Evolutionary conservation across 2,888 invertebrate species (phyloP).

Genomic region (Parochlus steinenii): DNA sequence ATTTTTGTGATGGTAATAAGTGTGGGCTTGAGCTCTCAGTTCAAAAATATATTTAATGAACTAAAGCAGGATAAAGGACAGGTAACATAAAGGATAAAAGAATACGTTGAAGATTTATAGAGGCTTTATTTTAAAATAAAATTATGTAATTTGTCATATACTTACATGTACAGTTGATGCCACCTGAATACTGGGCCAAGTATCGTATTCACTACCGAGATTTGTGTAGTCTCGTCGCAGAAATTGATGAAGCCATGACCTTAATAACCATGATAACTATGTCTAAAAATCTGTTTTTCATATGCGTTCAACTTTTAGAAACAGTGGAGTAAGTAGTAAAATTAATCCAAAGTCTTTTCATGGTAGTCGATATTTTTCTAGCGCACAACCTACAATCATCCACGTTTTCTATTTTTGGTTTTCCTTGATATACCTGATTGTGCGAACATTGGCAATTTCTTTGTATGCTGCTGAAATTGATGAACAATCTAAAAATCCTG

Average conservation of each 20-base stretch:
- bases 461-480: slow-evolving; percentile 38
- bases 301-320: slow-evolving; percentile 37
- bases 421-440: slow-evolving; percentile 37
- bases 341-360: neutral
- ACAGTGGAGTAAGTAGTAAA: slow-evolving; percentile 28
- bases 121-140: neutral
- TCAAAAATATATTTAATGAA: slow-evolving; percentile 3
- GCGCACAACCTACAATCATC: slow-evolving; percentile 25
- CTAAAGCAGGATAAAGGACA: slow-evolving; percentile 9
- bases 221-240: slow-evolving; percentile 22
- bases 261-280: slow-evolving; percentile 36
- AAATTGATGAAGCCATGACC: slow-evolving; percentile 34
- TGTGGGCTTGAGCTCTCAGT: slow-evolving; percentile 1
- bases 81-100: slow-evolving; percentile 1
- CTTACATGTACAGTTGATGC: slow-evolving; percentile 24
- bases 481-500: slow-evolving; percentile 34
- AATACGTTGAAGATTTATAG: neutral
- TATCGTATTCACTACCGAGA: slow-evolving; percentile 35
- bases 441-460: slow-evolving; percentile 37
- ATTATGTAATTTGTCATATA: too few species aligned
- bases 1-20: slow-evolving; percentile 9
- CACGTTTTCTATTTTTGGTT: slow-evolving; percentile 37
- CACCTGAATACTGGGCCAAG: slow-evolving; percentile 34
- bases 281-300: slow-evolving; percentile 39
- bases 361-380: slow-evolving; percentile 14